phyloP scores from a whole-genome alignment of 2,113 vertebrate genomes.

The Cygnus buccinator region DNA sequence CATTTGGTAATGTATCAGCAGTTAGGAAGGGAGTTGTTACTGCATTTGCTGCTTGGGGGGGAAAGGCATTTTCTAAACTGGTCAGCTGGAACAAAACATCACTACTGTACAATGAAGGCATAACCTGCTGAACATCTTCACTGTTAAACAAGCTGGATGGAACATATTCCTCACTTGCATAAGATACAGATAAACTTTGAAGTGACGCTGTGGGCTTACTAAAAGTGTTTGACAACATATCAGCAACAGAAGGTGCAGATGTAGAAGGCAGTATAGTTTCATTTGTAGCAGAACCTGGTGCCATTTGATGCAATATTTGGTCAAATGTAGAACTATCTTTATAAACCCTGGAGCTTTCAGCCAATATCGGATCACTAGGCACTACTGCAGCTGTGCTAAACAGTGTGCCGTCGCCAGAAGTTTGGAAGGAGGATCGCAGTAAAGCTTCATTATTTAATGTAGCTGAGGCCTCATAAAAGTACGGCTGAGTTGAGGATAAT shows the following conservation, averaged over 20 bases:
- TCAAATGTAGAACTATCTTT: constrained; percentile 74
- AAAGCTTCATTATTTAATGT: constrained; percentile 72
- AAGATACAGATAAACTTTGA: constrained; percentile 71
- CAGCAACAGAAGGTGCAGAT: constrained; percentile 45
- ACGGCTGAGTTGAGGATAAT: constrained; percentile 70
- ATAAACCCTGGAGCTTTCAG: constrained; percentile 69
- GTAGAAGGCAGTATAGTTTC: constrained; percentile 65
- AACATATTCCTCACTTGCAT: constrained; percentile 63
- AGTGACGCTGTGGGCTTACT: constrained; percentile 54
- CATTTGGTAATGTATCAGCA: constrained; percentile 23
- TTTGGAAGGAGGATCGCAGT: constrained; percentile 74
- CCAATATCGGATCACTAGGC: constrained; percentile 66
- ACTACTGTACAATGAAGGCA: constrained; percentile 59
- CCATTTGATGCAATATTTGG: constrained; percentile 66
- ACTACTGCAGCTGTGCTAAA: constrained; percentile 67
- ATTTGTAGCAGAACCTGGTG: constrained; percentile 66
- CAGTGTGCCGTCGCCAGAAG: constrained; percentile 69
- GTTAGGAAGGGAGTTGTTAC: constrained; percentile 68
- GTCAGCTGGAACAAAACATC: constrained; percentile 64
- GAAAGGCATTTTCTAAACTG: constrained; percentile 62
- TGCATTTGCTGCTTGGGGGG: constrained; percentile 5
- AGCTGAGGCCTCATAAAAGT: constrained; percentile 72
- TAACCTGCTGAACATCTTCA: constrained; percentile 68
- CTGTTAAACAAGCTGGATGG: constrained; percentile 66
- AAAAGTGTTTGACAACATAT: constrained; percentile 54